Evolutionary conservation across 2,888 invertebrate genomes (phyloP), one percentile per base, ranked within the genome.

Genomic region (Branchipolynoe longqiensis): DNA sequence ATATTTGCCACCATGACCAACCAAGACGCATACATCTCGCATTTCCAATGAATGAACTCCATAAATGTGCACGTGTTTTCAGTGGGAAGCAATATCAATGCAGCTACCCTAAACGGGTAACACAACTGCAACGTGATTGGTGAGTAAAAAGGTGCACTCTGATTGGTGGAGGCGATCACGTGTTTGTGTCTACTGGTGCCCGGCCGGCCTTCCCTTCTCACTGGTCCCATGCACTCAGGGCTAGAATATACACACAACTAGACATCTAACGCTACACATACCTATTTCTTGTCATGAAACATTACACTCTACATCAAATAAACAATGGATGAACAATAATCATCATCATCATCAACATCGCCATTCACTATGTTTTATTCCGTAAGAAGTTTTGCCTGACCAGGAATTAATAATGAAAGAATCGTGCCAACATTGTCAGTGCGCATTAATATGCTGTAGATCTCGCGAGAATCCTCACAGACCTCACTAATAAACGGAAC

Each of bases 171-270:
- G 33, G 33, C 38, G 69, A 38, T 69, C 69, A 69, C 69, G 36
- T 69, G 69, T 69, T 69, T 78, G 54, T 78, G 78, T 54, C 78
- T 78, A 54, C 78, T 78, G 41, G 78, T 48, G 41, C 78, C 54
- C 54, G 78, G 78, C 48, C 54, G 28, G n/a, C n/a, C 48, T 48
- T 48, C 78, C 78, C 78, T 0, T 69, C 78, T 48, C 48, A 54
- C 78, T 78, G 78, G 78, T 78, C 78, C 78, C 78, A 78, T 78
- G 78, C 78, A 78, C 78, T 41, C 78, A 78, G 78, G 78, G 78
- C 78, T 78, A 78, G 78, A 78, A 78, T 78, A 78, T 78, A 78
- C 78, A 78, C 78, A 48, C 78, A 78, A 78, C 78, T 78, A 78
- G 48, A 48, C 78, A 25, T 18, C 78, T 78, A 78, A 25, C 48